A percentile compares a stretch with the other conserved stretches of the same genome.
These are phyloP conservation scores for Busseola fusca DNA, from an alignment of 2,888 invertebrate species.

Conservation along the genomic window DNA sequence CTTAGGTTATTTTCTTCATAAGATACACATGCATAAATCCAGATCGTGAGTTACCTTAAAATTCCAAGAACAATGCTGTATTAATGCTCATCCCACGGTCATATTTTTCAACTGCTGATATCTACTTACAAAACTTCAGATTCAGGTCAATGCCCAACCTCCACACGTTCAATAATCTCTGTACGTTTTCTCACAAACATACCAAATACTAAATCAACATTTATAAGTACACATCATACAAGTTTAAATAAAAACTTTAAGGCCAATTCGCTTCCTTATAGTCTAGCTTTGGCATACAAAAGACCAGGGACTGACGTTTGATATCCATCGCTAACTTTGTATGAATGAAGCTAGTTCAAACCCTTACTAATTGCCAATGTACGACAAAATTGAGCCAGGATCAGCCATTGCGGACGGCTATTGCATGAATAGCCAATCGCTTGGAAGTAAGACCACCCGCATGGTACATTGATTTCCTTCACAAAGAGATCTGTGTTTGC, in stretches of 20 bases:
- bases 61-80: neutral
- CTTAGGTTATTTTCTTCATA: neutral
- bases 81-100: neutral
- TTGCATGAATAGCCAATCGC: constrained; percentile 35
- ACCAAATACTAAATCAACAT: constrained; percentile 44
- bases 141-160: constrained; percentile 42
- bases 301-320: constrained; percentile 1
- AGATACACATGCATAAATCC: neutral
- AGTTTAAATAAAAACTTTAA: constrained; percentile 34
- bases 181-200: constrained; percentile 32
- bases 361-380: constrained; percentile 6
- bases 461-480: constrained; percentile 18
- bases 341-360: neutral
- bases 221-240: constrained; percentile 39
- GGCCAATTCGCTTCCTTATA: constrained; percentile 30
- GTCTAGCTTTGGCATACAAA: constrained; percentile 26
- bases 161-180: constrained; percentile 4
- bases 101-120: constrained; percentile 13
- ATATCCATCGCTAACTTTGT: constrained; percentile 8
- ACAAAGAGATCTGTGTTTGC: constrained; percentile 12
- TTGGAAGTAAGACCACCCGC: constrained; percentile 40
- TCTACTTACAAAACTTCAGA: constrained; percentile 14
- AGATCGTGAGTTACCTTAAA: neutral
- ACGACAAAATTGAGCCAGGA: constrained; percentile 4
- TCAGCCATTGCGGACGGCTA: constrained; percentile 1